Percentiles rank a stretch among this genome's conserved stretches.
Conservation (phyloP, 2,113 vertebrate genomes). For the Chaetodon auriga region DNA sequence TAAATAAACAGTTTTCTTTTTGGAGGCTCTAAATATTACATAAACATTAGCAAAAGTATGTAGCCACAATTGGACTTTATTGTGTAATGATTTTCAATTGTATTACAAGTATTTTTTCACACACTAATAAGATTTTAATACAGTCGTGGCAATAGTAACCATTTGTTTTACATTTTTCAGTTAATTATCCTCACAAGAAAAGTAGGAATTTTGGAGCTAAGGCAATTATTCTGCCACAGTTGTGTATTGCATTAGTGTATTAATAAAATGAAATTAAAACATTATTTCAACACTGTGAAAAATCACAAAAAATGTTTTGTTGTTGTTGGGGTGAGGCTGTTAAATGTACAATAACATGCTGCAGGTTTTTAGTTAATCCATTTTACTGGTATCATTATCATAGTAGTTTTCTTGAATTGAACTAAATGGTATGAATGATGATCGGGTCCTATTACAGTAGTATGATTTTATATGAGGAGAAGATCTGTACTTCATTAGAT, state of each 20-base stretch:
- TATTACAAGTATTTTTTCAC: not conserved
- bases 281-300: slow-evolving; percentile 11
- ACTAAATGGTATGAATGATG: not conserved
- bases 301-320: not conserved
- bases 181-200: slow-evolving; percentile 18
- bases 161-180: slow-evolving; percentile 6
- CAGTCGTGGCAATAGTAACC: not conserved
- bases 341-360: not conserved
- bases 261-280: slow-evolving; percentile 40
- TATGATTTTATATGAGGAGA: not conserved
- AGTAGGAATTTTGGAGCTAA: not conserved
- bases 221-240: not conserved
- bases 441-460: not conserved
- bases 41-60: slow-evolving; percentile 1
- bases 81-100: not conserved
- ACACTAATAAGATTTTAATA: slow-evolving; percentile 8
- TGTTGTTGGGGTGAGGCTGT: not conserved
- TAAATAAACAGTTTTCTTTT: not conserved
- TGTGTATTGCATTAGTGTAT: slow-evolving; percentile 12
- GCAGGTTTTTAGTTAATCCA: not conserved
- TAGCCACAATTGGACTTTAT: not conserved
- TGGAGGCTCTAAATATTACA: not conserved
- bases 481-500: not conserved
- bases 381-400: slow-evolving; percentile 9
- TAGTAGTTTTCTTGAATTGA: not conserved